Evolutionary conservation across 2,888 invertebrate species (phyloP), one percentile per base, ranked within the genome.

Genomic region (Osmoderma eremita): DNA sequence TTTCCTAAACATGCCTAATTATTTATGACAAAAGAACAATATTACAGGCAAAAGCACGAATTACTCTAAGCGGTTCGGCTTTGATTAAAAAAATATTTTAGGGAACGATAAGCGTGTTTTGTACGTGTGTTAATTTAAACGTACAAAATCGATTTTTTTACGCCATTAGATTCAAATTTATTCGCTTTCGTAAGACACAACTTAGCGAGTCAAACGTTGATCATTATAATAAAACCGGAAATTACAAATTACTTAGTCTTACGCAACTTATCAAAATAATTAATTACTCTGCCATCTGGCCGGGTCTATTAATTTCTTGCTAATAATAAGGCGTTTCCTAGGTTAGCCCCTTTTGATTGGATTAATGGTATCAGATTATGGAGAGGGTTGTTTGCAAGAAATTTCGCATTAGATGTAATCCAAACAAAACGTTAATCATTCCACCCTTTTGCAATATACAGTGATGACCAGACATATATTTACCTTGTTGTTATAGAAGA

Each of bases 221-320:
- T 56, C 41, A 42, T 41, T n/a, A 39, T 56, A 56, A 39, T 22
- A 13, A 56, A 56, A 56, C 41, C 56, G 56, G 56, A 56, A 56
- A 56, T 56, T 41, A 22, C 20, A 56, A 56, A 42, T 56, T 56
- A 39, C 56, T 41, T 13, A 12, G 20, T 15, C 20, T 49, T 13
- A 41, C 41, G 39, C 41, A 22, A 22, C 24, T 24, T 20, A 20
- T 41, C 56, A 22, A 56, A 41, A 41, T 41, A 41, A 56, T 56
- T 22, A 56, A 56, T 56, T 42, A 56, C 39, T 41, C 39, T 56
- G 54, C 41, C 54, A 39, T 18, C 50, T 13, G 41, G 41, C 20
- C 12, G 20, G 41, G 20, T n/a, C 41, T 39, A 56, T 56, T 56
- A 56, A 41, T 56, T 56, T 41, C 56, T 56, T 22, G 41, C n/a